Conservation (phyloP, 2,113 vertebrate species). For the Heliornis fulica region DNA sequence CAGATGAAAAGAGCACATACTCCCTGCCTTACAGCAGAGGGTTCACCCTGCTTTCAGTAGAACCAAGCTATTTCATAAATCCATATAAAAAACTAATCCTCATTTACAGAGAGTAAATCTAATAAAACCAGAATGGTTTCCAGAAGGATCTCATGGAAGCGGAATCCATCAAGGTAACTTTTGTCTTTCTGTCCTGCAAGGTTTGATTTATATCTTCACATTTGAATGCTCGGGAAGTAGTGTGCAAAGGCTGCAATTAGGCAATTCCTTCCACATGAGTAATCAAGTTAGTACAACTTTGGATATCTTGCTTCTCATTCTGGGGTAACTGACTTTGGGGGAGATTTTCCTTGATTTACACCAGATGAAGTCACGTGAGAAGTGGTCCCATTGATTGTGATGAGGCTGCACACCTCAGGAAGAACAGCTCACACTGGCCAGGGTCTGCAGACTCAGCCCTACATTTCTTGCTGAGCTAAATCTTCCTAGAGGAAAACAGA, state of each 20-base stretch:
- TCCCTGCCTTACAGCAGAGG: not conserved
- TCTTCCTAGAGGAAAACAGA: not conserved
- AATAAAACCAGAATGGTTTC: conserved; percentile 61
- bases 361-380: not conserved
- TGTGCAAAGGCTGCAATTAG: conserved; percentile 32
- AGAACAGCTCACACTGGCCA: not conserved
- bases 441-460: not conserved
- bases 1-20: conserved; percentile 38
- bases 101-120: conserved; percentile 52
- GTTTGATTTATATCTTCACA: conserved; percentile 39
- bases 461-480: not conserved
- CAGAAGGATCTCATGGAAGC: conserved; percentile 37
- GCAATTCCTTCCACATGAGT: conserved; percentile 52
- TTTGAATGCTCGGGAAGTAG: not conserved
- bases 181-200: not conserved
- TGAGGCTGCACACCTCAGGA: not conserved
- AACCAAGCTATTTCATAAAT: conserved; percentile 60
- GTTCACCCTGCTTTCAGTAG: conserved; percentile 25
- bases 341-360: not conserved
- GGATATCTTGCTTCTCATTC: not conserved
- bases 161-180: conserved; percentile 42
- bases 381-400: not conserved
- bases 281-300: not conserved
- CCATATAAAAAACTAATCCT: conserved; percentile 62
- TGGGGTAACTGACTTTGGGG: not conserved